A percentile compares a stretch with the other conserved stretches of the same genome.
Evolutionary conservation across 2,113 vertebrate genomes (phyloP).

Genomic region (Turdus rufiventris): DNA sequence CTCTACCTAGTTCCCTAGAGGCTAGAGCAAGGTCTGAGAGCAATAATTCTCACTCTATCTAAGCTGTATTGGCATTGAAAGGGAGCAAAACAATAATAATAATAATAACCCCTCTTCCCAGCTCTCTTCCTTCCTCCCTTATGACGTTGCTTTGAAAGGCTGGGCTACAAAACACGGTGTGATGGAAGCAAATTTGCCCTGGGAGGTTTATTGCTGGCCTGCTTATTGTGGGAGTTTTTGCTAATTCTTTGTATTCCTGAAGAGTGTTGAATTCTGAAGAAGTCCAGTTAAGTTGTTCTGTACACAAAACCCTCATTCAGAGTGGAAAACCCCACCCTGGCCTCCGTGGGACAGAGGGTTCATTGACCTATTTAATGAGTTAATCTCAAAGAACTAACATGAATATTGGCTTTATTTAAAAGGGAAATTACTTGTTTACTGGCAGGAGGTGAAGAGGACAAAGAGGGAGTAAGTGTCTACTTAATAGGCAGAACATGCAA

Average conservation of each 20-base stretch:
- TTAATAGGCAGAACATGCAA: neutral
- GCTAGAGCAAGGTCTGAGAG: neutral
- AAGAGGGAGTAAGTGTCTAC: neutral
- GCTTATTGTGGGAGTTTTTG: neutral
- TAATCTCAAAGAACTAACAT: constrained; percentile 19
- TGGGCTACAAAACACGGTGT: accelerated
- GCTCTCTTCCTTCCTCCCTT: neutral
- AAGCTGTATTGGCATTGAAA: neutral
- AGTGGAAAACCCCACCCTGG: neutral
- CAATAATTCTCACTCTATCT: neutral
- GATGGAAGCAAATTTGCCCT: neutral
- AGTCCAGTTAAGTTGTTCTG: neutral
- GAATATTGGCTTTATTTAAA: constrained; percentile 44
- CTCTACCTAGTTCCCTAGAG: neutral
- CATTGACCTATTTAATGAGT: constrained; percentile 44
- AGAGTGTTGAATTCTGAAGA: neutral
- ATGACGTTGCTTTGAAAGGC: neutral
- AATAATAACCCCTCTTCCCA: neutral
- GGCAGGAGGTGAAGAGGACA: neutral
- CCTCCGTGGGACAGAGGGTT: neutral
- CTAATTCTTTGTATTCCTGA: neutral
- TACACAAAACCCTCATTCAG: constrained; percentile 14
- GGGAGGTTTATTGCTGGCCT: neutral
- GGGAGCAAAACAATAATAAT: neutral
- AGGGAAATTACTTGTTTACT: neutral